phyloP scores from a whole-genome alignment of 1,140 invertebrate genomes.

The Euura lappo region DNA sequence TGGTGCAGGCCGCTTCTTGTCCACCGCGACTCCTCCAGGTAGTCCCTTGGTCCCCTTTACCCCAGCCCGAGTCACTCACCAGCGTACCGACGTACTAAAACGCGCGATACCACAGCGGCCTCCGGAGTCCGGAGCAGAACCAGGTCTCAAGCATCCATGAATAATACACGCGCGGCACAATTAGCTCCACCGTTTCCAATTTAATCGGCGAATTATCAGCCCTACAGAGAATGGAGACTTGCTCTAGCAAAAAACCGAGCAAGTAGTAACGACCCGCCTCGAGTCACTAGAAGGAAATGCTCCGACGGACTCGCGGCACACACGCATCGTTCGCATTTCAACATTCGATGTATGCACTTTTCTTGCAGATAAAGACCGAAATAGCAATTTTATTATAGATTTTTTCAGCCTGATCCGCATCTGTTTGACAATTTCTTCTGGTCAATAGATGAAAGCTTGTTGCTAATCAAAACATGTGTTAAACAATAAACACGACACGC shows the following conservation, averaged over 20 bases:
- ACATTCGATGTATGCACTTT: too few relatives aligned
- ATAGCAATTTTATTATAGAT: neutral
- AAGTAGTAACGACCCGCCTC: slow-evolving; percentile 1
- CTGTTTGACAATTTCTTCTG: too few relatives aligned
- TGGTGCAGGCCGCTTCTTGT: neutral
- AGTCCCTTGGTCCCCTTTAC: neutral
- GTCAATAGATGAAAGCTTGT: neutral
- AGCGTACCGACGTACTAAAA: too few relatives aligned
- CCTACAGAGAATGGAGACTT: slow-evolving; percentile 49
- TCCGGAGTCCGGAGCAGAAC: neutral
- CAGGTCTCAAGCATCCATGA: slow-evolving; percentile 35
- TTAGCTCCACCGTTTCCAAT: slow-evolving; percentile 58
- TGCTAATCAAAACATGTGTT: neutral
- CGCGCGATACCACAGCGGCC: too few relatives aligned
- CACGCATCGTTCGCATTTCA: neutral
- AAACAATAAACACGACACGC: neutral
- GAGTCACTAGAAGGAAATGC: neutral
- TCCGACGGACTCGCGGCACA: neutral
- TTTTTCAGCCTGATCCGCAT: too few relatives aligned
- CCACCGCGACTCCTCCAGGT: neutral
- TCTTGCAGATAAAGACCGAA: neutral
- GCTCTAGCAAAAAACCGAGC: neutral
- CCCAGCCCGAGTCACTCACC: neutral
- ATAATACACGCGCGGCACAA: slow-evolving; percentile 57
- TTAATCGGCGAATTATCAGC: slow-evolving; percentile 60